Conservation (phyloP, 2,113 vertebrate genomes). For the Tinamus guttatus region DNA sequence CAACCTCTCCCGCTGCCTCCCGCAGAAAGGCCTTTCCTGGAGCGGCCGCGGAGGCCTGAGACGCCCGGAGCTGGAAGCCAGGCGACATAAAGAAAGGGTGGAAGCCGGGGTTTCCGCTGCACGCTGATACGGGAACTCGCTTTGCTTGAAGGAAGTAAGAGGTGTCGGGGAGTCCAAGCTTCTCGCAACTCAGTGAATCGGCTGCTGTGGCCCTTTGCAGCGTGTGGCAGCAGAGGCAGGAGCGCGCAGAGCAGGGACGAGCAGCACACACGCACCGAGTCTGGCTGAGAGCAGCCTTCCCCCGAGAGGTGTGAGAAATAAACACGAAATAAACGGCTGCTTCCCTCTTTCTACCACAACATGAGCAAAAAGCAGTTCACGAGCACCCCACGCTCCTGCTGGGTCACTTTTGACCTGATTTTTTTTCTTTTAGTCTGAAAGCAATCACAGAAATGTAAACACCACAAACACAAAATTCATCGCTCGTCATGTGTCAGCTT, state of each 20-base stretch:
- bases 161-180: neutral
- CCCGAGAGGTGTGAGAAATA: neutral
- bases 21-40: neutral
- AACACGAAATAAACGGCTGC: neutral
- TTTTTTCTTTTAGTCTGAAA: fast-evolving
- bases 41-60: neutral
- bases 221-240: neutral
- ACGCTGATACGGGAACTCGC: neutral
- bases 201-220: neutral
- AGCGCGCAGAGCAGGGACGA: neutral
- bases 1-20: neutral
- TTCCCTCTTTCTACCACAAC: neutral
- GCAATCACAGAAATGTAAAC: neutral
- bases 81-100: neutral
- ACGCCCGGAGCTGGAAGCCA: neutral
- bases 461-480: neutral
- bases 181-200: neutral
- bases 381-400: neutral
- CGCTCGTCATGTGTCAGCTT: neutral
- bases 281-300: neutral
- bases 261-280: neutral
- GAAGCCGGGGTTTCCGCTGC: neutral
- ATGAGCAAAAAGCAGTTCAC: neutral
- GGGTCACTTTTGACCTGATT: neutral
- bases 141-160: constrained; percentile 2